Evolutionary conservation across 2,888 invertebrate genomes (phyloP), one percentile per base, ranked within the genome.

Genomic region (Lochmaea crataegi): DNA sequence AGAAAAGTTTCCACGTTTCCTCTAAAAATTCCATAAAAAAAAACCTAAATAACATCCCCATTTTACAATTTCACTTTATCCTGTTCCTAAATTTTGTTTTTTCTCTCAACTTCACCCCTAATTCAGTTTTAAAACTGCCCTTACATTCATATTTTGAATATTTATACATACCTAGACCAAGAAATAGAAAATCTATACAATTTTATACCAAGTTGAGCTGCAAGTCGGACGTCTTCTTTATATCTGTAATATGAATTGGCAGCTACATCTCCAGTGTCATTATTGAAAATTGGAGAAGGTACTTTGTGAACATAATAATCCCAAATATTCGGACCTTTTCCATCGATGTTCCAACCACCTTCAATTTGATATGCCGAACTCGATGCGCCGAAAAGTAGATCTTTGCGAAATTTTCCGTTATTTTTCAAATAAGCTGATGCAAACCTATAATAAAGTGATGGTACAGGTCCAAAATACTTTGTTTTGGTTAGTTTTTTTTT

Each of bases 151-250:
- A 38, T 38, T 38, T 38, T 38, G 32, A 9, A 38, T 38, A 38
- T 38, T 38, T 38, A 38, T 38, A 38, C 32, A 38, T 38, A 5
- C 85, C 95, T 88, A 0, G 93, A 86, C 95, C 95, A 96, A 0
- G 94, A 91, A 78, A 94, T 88, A 0, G 93, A 93, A 84, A 94
- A 93, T 56, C 93, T 88, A 84, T 93, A 93, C 74, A 91, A 89
- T 78, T 91, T 87, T 0, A 92, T 92, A 12, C 91, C 91, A 2
- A 92, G 84, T 76, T 91, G 89, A 64, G 87, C 88, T 2, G 92
- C 85, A 88, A 92, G 89, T 84, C 90, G 87, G 0, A 90, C 90
- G 82, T 92, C 92, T 63, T 91, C 90, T 80, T 89, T 88, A 83
- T 90, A 92, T 72, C 90, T 88, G 81, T 92, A 89, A 82, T 92